phyloP scores from a whole-genome alignment of 2,797 vertebrate species.

The Siniperca scherzeri region DNA sequence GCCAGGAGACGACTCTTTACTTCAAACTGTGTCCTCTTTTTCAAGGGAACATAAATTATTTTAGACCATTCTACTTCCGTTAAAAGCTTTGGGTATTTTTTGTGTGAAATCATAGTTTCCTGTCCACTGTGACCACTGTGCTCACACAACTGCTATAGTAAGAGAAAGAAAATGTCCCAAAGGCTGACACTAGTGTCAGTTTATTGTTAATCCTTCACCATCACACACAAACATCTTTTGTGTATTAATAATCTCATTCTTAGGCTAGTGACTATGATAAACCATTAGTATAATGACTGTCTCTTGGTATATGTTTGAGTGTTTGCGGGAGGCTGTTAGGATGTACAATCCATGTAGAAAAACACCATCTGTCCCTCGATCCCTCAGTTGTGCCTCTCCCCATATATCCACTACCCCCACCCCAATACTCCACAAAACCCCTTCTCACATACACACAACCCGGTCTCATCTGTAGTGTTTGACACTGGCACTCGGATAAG shows the following conservation, averaged over 20 bases:
- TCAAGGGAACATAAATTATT: background rate
- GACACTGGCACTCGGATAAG: conserved; percentile 36
- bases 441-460: conserved; percentile 15
- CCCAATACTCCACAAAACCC: conserved; percentile 34
- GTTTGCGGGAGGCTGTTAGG: conserved; percentile 38
- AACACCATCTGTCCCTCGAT: conserved; percentile 82
- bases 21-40: background rate
- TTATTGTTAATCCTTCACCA: background rate
- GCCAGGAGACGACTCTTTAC: background rate
- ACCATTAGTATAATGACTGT: conserved; percentile 17
- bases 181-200: background rate
- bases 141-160: background rate
- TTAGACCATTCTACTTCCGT: background rate
- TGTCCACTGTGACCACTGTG: background rate
- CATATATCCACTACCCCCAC: conserved; percentile 47
- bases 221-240: conserved; percentile 28
- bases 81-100: background rate
- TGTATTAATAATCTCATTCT: conserved; percentile 18
- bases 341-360: conserved; percentile 69
- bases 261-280: conserved; percentile 3
- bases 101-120: conserved; percentile 4
- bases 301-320: background rate
- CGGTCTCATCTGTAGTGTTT: conserved; percentile 37
- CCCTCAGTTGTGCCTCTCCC: conserved; percentile 52
- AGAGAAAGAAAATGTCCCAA: background rate